Base-by-base conservation (phyloP, 2,888 invertebrate species). In the Trissonchulus latispiculum region DNA sequence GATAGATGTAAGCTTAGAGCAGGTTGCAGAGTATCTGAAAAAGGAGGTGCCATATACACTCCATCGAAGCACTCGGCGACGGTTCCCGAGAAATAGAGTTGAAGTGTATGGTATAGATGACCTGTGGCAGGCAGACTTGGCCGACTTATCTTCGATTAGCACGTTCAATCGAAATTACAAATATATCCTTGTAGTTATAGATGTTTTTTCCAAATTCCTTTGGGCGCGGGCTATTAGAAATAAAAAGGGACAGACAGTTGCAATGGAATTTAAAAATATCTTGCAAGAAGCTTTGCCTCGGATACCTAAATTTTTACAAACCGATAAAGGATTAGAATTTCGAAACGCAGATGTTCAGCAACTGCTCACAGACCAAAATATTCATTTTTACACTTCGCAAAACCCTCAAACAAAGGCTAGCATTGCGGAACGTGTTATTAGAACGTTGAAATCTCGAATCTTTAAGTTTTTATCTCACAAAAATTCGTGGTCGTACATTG, bases 131-230 rank as follows among this genome's bases (percentile, higher is more conserved):
- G 66, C 66, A 15, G 66, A 64, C 28, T 64, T 64, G 28, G 66
- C 66, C 8, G 66, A 64, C 66, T 15, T 64, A 28, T 8, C n/a
- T 29, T 8, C 31, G 8, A 15, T 64, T 15, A 18, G 15, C 18
- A 64, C 8, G 8, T 64, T 8, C 8, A 64, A 64, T n/a, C 15
- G 28, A 15, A 33, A 28, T 29, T 64, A 15, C 28, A 64, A 64
- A 64, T 64, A 64, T 64, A 32, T 64, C 8, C 66, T 64, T 15
- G 66, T 64, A 64, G 66, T 64, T 64, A 64, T 64, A 15, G 66
- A 64, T 64, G 8, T 8, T n/a, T 64, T 64, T 33, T 15, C 66
- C 18, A 64, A 64, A 64, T 64, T 15, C 28, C 15, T 28, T 64
- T 64, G 66, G 66, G 66, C 35, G 8, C 8, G 31, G n/a, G 32